Evolutionary conservation across 2,888 invertebrate species (phyloP).

Genomic region (Torymus auratus): DNA sequence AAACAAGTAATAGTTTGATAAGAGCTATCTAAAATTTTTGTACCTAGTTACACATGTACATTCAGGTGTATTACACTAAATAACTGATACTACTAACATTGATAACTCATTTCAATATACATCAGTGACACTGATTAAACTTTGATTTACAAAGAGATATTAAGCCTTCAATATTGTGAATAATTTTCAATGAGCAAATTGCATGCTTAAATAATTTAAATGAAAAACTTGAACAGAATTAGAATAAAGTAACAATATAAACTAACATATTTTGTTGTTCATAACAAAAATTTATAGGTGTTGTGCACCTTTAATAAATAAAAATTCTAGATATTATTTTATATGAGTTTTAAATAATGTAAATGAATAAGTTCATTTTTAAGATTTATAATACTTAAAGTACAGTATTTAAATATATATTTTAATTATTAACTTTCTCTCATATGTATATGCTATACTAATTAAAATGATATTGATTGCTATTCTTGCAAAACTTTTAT

Average conservation of each 20-base stretch:
- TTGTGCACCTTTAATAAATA: no score
- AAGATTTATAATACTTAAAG: no score
- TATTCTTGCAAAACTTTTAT: no score
- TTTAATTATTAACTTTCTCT: no score
- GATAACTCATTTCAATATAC: background rate
- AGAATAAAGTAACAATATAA: conserved; percentile 2
- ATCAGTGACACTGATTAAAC: conserved; percentile 10
- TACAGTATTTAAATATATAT: no score
- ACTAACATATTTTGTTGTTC: background rate
- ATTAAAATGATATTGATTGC: no score
- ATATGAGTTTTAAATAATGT: no score
- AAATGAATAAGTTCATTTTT: no score
- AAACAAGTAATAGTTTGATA: background rate
- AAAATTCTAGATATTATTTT: no score
- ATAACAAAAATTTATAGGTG: no score
- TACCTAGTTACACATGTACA: conserved; percentile 2
- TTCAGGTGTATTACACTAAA: background rate
- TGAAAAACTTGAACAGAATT: background rate
- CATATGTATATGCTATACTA: no score
- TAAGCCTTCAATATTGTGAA: conserved; percentile 12
- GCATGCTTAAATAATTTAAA: conserved; percentile 15
- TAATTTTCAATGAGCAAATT: conserved; percentile 12
- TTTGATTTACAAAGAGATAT: background rate
- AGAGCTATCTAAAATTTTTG: background rate
- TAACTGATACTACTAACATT: background rate